Conservation (phyloP, 2,797 vertebrate genomes). For the Scarus forsteni region DNA sequence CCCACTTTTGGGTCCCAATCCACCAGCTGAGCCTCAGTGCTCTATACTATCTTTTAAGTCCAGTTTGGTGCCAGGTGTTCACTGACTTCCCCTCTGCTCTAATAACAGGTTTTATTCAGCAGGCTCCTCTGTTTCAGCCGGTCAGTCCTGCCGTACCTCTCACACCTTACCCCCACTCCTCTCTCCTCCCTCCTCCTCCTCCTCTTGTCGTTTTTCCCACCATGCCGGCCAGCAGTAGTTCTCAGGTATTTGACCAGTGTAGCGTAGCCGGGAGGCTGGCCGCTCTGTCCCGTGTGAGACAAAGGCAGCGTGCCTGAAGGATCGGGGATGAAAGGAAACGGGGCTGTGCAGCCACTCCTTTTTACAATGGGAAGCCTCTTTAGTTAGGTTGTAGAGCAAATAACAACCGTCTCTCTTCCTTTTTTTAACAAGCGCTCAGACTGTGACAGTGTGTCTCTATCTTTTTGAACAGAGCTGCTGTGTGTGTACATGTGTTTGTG, state of each 20-base stretch:
- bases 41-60: constrained; percentile 15
- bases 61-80: constrained; percentile 43
- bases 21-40: neutral
- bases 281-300: constrained; percentile 78
- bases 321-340: constrained; percentile 77
- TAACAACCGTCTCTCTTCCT: constrained; percentile 69
- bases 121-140: constrained; percentile 54
- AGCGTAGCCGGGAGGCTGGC: constrained; percentile 66
- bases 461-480: constrained; percentile 33
- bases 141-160: constrained; percentile 53
- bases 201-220: constrained; percentile 67
- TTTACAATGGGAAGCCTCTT: constrained; percentile 83
- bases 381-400: constrained; percentile 80
- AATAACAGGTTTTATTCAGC: constrained; percentile 64
- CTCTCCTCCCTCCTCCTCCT: constrained; percentile 41
- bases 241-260: constrained; percentile 73
- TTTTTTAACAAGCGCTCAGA: constrained; percentile 62
- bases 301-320: constrained; percentile 75
- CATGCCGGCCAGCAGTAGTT: constrained; percentile 75
- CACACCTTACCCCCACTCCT: constrained; percentile 37
- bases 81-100: constrained; percentile 8
- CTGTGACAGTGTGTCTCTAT: constrained; percentile 51
- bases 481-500: constrained; percentile 9
- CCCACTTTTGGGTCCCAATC: too few relatives aligned
- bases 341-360: constrained; percentile 76